Conservation (phyloP, 2,797 vertebrate species). For the Psittacula derbiana region DNA sequence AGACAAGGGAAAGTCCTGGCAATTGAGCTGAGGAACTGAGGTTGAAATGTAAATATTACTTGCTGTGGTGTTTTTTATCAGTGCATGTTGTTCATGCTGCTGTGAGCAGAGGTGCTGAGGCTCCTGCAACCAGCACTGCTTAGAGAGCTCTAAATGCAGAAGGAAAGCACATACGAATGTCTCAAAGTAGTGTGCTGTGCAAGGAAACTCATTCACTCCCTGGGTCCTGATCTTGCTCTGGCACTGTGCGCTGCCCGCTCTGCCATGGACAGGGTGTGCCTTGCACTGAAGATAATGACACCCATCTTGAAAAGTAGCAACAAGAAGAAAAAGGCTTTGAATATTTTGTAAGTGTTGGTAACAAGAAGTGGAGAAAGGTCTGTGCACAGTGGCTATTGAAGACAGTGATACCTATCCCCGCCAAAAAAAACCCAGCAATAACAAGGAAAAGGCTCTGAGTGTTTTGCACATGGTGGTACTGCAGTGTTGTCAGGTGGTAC, state of each 20-base stretch:
- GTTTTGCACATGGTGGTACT: background rate
- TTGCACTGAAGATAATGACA: rapidly evolving
- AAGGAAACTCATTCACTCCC: background rate
- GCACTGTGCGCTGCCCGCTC: background rate
- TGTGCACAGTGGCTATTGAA: background rate
- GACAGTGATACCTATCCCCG: too few species aligned
- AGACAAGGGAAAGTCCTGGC: background rate
- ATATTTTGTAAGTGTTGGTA: background rate
- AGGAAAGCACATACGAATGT: background rate
- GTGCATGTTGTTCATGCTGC: background rate
- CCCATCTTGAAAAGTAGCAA: background rate
- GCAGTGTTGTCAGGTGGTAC: background rate
- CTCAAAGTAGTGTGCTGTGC: background rate
- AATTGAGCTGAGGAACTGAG: background rate
- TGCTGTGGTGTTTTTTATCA: background rate
- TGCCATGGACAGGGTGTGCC: background rate
- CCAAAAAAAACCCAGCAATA: background rate
- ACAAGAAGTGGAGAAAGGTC: background rate
- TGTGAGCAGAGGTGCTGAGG: background rate
- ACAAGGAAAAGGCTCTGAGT: background rate
- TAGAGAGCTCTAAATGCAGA: background rate
- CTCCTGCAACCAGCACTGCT: background rate
- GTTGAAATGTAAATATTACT: background rate
- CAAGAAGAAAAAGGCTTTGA: background rate
- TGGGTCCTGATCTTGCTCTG: background rate